Base-by-base conservation (phyloP, 1,140 invertebrate species). In the Tenebrio molitor region DNA sequence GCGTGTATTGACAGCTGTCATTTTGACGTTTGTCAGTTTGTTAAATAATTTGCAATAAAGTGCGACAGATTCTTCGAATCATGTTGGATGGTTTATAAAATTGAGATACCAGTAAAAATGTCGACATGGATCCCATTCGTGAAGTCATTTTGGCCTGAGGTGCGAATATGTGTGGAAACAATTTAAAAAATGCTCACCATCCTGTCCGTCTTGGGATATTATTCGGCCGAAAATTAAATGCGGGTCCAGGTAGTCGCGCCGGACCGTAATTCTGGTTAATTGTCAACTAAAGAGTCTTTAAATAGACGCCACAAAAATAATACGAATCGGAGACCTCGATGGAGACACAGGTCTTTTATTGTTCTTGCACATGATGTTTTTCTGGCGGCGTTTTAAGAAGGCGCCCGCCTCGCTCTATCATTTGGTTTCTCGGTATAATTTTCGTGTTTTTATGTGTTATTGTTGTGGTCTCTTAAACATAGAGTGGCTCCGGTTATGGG, bases 391-490 rank as follows among this genome's bases (percentile, higher is more conserved):
- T 33, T 33, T 33, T 33, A 33, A 33, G 29, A 33, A 33, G 29
- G 29, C 62, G 62, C 62, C 62, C 39, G 6, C 17, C 10, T 39
- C 17, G 14, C 62, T 39, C 62, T 65, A 39, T 65, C 36, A 65
- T 65, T 65, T 65, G 62, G 29, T 65, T 34, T 19, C 0, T 34
- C 16, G 10, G 33, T 14, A 39, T 65, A 65, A 65, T 65, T 65
- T 65, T 16, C 2, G 62, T 65, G 36, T 65, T 65, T 65, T 39
- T 36, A 39, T 65, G 7, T 65, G 62, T 65, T 65, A 65, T 65
- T 65, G 62, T 65, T 65, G 33, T 65, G 62, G 62, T 65, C 17
- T 34, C 12, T 46, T 46, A 46, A 46, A 46, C 16, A 46, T 17
- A 46, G 1, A 17, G 15, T 15, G 5, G 42, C 15, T 19, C n/a